Evolutionary conservation across 1,140 invertebrate genomes (phyloP), one percentile per base, ranked within the genome.

Genomic region (Caenorhabditis briggsae): DNA sequence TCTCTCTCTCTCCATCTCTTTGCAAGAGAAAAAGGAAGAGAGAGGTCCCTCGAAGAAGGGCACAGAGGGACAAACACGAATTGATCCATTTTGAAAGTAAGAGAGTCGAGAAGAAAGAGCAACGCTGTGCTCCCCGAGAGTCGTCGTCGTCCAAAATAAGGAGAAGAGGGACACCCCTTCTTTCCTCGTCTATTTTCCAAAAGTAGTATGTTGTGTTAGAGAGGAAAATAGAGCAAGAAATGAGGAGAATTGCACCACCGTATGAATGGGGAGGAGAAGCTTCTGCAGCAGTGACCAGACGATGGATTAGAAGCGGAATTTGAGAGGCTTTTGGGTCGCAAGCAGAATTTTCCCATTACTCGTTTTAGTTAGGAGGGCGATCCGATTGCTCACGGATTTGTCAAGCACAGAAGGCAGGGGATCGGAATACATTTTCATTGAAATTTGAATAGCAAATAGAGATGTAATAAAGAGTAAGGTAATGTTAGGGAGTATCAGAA

Each of bases 271-370:
- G 50, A 46, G 64, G 9, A 33, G n/a, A 41, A 33, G 33, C 23
- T 70, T 33, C 33, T 33, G 50, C 11, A 53, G 50, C 46, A 50
- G 70, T 78, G 70, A 78, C 70, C 70, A 78, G 70, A 78, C 70
- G 70, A 78, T 78, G 70, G 70, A 78, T 78, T 78, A 78, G 70
- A 78, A 78, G 18, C 43, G 70, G 70, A 78, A 78, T 78, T 78
- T 53, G 70, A 78, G 70, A 50, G 46, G 2, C 70, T 50, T 43
- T 50, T 78, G 46, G 43, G 9, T n/a, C 16, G 5, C 9, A 53
- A 16, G 50, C 50, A 16, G 11, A 23, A 5, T 50, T 33, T 46
- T n/a, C 46, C 70, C 70, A 53, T 78, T 78, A 53, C 46, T 20
- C 14, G 20, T 50, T 78, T 11, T 2, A 20, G 25, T 25, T 20